Evolutionary conservation across 2,888 invertebrate genomes (phyloP).

Genomic region (Gerris lacustris): DNA sequence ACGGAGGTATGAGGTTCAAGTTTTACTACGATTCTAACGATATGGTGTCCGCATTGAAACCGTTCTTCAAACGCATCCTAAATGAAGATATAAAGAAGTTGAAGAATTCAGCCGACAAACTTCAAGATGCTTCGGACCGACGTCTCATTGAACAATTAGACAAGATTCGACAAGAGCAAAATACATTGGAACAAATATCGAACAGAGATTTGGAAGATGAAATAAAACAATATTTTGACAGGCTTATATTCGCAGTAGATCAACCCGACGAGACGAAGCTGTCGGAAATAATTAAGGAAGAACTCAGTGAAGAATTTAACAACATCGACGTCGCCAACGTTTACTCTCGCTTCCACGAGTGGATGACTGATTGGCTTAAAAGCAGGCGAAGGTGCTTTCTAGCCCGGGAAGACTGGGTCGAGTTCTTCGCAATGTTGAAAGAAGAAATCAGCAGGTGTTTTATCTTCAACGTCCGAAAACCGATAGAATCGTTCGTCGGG

Average conservation of each 20-base stretch:
- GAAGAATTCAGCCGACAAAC: too few species aligned
- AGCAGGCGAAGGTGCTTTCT: background rate
- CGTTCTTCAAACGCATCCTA: too few species aligned
- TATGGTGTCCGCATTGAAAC: too few species aligned
- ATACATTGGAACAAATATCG: too few species aligned
- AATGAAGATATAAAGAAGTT: too few species aligned
- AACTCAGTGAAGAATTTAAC: background rate
- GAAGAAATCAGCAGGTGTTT: background rate
- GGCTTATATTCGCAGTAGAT: background rate
- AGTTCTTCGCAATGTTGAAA: background rate
- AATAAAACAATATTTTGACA: background rate
- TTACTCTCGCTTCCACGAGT: background rate
- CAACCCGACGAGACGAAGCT: background rate
- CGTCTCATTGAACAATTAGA: too few species aligned
- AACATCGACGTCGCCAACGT: background rate
- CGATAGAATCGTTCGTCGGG: background rate
- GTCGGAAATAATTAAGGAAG: background rate
- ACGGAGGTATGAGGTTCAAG: too few species aligned
- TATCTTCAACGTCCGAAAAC: background rate
- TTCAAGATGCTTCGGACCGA: too few species aligned
- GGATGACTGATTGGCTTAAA: background rate
- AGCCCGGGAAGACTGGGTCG: background rate
- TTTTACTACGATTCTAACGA: too few species aligned
- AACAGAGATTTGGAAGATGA: too few species aligned
- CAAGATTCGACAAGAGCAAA: too few species aligned